These are phyloP conservation scores for Pimephales promelas DNA, from an alignment of 2,113 vertebrate genomes.

Conservation along the genomic window DNA sequence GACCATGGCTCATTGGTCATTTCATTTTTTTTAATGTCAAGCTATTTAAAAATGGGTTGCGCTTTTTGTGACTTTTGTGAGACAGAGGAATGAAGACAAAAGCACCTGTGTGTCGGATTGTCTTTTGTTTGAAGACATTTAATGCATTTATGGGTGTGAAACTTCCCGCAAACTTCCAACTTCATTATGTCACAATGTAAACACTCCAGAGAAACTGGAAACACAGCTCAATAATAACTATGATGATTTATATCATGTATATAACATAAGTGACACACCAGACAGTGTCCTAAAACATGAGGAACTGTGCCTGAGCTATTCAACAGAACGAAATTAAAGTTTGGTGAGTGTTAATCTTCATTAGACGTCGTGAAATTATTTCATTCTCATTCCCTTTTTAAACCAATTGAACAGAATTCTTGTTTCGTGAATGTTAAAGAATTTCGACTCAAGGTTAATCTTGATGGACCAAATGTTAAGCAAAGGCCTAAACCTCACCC, in stretches of 20 bases:
- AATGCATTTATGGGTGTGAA: background rate
- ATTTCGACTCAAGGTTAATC: background rate
- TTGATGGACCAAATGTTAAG: background rate
- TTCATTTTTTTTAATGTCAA: background rate
- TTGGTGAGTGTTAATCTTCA: no score
- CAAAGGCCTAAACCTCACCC: background rate
- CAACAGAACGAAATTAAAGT: background rate
- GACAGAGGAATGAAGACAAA: background rate
- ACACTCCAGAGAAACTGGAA: background rate
- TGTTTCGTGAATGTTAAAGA: background rate
- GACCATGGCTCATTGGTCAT: no score
- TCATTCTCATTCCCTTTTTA: background rate
- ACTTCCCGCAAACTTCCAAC: fast-evolving
- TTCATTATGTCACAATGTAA: background rate
- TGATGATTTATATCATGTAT: background rate
- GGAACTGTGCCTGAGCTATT: background rate
- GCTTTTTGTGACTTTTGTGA: no score
- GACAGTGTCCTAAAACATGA: background rate
- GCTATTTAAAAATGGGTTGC: background rate
- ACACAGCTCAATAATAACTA: background rate
- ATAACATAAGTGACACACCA: background rate
- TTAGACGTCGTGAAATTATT: no score
- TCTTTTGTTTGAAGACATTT: background rate
- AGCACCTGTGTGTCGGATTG: background rate
- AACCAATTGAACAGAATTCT: background rate